Evolutionary conservation across 2,113 vertebrate species (phyloP), one percentile per base, ranked within the genome.

Genomic region (Chaenogobius annularis): DNA sequence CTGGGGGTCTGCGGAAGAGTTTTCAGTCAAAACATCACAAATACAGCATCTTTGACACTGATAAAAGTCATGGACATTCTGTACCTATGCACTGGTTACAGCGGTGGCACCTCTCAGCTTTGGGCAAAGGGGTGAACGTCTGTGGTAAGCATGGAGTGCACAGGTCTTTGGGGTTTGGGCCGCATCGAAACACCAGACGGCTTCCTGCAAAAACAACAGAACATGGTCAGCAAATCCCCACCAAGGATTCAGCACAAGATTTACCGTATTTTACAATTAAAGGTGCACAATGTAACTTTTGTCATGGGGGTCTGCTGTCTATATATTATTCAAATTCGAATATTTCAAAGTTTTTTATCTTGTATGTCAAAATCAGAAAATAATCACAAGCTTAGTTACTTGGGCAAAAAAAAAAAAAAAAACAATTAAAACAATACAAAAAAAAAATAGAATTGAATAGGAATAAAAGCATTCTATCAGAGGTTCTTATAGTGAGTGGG

Each of bases 51-150:
- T 52, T n/a, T 52, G n/a, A n/a, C 14, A 63, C 7, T 1, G 5
- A 4, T 10, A 47, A 35, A 46, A n/a, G 37, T 47, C 10, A 22
- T 43, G 19, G 14, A 3, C 2, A 61, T 81, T 2, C 17, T 54
- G n/a, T 89, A 94, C 93, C 92, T 72, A 55, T 40, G 71, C 93
- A 94, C 55, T 85, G 83, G 1, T 61, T 82, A 63, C 93, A 94
- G 9, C 0, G 43, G 0, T 0, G 0, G 19, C 93, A 94, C 0
- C 0, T 0, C 1, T 0, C 0, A 0, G 0, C 0, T 2, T 0
- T 4, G 2, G 43, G 3, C 0, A 40, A 0, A 1, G 1, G 0
- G 12, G 55, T 67, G 64, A 22, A 94, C 10, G 11, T 83, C 0
- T 22, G 54, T 0, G 5, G 0, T 4, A 77, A 31, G 82, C 93